A percentile compares a stretch with the other conserved stretches of the same genome.
Conservation (phyloP, 1,140 invertebrate genomes). For the Calosoma granatense region DNA sequence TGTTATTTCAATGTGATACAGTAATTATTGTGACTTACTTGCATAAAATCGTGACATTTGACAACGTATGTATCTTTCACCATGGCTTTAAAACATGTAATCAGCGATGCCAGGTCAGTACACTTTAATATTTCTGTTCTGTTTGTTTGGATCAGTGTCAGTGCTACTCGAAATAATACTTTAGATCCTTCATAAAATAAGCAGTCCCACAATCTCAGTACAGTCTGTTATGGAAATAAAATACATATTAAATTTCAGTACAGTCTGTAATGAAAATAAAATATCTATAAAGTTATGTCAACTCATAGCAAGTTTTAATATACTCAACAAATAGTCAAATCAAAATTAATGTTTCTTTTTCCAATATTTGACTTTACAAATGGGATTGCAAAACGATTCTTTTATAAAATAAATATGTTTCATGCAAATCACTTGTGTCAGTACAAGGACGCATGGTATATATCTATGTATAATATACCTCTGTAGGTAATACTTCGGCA, state of each 20-base stretch:
- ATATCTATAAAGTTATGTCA: background rate
- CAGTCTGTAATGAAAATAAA: too few relatives aligned
- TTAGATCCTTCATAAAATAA: constrained; percentile 87
- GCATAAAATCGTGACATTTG: constrained; percentile 77
- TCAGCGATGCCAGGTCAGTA: constrained; percentile 62
- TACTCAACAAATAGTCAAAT: background rate
- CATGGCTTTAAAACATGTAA: constrained; percentile 68
- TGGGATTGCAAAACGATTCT: background rate
- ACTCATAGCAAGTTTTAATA: too few relatives aligned
- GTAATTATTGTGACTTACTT: constrained; percentile 42
- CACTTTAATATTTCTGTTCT: constrained; percentile 57
- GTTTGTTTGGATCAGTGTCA: constrained; percentile 71
- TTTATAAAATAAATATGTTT: background rate
- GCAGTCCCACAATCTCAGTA: constrained; percentile 89
- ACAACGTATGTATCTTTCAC: constrained; percentile 58
- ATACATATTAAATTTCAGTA: too few relatives aligned
- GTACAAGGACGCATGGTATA: constrained; percentile 15
- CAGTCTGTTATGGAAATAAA: constrained; percentile 59
- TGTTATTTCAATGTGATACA: constrained; percentile 13
- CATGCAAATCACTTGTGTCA: too few relatives aligned
- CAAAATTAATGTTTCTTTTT: background rate
- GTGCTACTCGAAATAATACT: constrained; percentile 69
- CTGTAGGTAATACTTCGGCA: constrained; percentile 82
- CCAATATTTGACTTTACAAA: too few relatives aligned
- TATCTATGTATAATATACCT: constrained; percentile 42